These are phyloP conservation scores for Rotaria macrura DNA, from an alignment of 2,888 invertebrate species.

Conservation along the genomic window DNA sequence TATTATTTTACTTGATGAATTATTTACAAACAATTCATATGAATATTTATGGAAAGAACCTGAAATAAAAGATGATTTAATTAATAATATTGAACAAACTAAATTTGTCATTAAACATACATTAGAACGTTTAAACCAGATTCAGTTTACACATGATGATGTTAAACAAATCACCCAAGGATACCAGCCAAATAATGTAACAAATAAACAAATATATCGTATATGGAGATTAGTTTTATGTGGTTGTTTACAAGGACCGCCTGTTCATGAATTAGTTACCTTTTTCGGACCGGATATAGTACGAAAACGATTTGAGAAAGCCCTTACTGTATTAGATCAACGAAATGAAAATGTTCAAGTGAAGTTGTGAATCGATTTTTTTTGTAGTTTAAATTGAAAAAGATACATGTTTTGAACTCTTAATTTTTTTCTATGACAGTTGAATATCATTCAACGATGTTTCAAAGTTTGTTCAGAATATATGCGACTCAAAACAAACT, in stretches of 20 bases:
- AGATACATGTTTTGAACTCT: not conserved
- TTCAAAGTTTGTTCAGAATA: not conserved
- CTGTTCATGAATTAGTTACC: conserved; percentile 25
- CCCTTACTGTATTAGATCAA: not conserved
- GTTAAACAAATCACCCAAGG: not conserved
- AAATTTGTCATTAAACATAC: not conserved
- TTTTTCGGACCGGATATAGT: conserved; percentile 27
- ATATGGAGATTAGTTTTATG: conserved; percentile 23
- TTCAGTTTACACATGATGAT: not conserved
- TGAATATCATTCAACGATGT: no score
- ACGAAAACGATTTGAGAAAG: conserved; percentile 22
- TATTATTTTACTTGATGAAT: not conserved
- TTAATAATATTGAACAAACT: not conserved
- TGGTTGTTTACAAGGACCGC: conserved; percentile 30
- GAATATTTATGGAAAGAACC: conserved; percentile 14
- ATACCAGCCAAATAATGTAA: not conserved
- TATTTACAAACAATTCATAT: not conserved
- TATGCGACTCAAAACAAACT: not conserved
- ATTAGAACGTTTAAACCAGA: not conserved
- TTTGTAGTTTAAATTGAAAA: not conserved
- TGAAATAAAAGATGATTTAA: not conserved
- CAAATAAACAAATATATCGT: not conserved
- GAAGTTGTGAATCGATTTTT: not conserved
- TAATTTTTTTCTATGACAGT: not conserved
- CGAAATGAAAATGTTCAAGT: not conserved